A percentile compares a stretch with the other conserved stretches of the same genome.
Evolutionary conservation across 1,140 invertebrate species (phyloP).

Genomic region (Ceratosolen solmsi): DNA sequence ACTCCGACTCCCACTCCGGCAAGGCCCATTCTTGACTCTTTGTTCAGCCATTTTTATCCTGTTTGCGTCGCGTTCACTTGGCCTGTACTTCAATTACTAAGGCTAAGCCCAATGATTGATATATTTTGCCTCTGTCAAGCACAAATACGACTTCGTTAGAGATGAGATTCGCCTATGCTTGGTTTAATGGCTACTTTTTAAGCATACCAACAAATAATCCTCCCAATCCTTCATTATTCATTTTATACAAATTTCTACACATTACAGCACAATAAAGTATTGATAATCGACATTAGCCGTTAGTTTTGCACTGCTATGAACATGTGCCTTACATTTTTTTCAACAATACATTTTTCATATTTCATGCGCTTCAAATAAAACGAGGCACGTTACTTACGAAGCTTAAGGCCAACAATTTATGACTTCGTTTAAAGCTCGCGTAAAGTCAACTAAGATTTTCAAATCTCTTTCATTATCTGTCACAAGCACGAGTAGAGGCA

Average conservation of each 20-base stretch:
- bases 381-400: background rate
- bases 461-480: background rate
- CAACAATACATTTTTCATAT: background rate
- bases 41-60: slow-evolving; percentile 34
- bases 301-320: too few species aligned
- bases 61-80: background rate
- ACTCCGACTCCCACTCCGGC: background rate
- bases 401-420: background rate
- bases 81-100: slow-evolving; percentile 27
- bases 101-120: slow-evolving; percentile 15
- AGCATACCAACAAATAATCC: background rate
- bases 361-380: background rate
- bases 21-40: background rate
- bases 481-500: too few species aligned
- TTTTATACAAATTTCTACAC: background rate
- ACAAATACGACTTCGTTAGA: background rate
- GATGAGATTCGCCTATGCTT: background rate
- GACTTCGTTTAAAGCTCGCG: background rate
- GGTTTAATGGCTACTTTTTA: background rate
- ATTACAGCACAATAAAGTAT: background rate
- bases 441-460: background rate
- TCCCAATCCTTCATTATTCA: background rate
- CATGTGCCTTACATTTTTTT: background rate
- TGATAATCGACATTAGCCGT: background rate
- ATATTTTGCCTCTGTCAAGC: background rate